Conservation (phyloP, 2,113 vertebrate species). For the Alethe castanea region DNA sequence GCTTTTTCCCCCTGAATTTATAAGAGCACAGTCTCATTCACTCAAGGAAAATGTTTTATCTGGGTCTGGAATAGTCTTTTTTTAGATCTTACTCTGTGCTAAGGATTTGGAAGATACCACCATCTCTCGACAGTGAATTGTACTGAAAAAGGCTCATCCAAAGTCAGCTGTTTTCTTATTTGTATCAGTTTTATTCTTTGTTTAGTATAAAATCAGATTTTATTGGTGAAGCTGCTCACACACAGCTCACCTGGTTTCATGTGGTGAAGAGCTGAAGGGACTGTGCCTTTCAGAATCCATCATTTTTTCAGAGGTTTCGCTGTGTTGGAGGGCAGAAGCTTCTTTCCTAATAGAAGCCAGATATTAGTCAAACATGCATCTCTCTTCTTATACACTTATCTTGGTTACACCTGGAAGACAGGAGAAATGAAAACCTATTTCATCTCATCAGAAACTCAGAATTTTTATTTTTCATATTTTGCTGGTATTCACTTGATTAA, state of each 20-base stretch:
- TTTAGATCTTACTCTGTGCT: neutral
- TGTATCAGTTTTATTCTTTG: neutral
- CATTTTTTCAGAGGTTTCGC: neutral
- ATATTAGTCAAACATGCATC: neutral
- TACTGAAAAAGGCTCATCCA: neutral
- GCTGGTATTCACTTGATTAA: neutral
- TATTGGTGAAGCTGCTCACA: neutral
- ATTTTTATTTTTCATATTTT: neutral
- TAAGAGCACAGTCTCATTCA: neutral
- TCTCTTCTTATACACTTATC: rapidly evolving
- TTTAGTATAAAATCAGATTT: neutral
- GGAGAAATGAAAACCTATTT: neutral
- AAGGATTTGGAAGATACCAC: neutral
- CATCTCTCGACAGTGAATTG: neutral
- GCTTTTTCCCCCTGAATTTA: neutral
- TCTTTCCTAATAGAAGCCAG: neutral
- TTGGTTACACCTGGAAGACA: neutral
- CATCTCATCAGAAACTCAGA: neutral
- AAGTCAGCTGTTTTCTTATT: neutral
- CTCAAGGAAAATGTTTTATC: neutral
- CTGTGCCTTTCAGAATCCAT: neutral
- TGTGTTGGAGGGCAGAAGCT: neutral
- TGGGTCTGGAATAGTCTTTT: neutral
- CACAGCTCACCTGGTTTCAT: neutral
- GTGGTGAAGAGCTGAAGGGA: neutral